phyloP scores from a whole-genome alignment of 2,113 vertebrate genomes.

The Cinclus cinclus region DNA sequence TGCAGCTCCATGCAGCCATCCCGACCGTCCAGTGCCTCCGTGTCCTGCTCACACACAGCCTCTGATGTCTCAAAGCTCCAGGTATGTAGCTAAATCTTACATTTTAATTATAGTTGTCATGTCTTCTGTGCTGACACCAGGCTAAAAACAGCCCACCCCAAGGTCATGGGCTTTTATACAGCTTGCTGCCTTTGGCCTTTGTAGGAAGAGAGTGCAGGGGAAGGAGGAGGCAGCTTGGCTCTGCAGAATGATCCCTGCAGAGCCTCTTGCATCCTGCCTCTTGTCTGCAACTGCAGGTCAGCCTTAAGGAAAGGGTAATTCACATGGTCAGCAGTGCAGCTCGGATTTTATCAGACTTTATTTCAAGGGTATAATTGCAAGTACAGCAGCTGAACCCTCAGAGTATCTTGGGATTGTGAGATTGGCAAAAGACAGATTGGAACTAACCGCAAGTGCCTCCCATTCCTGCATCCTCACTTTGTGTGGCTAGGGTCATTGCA shows the following conservation, averaged over 20 bases:
- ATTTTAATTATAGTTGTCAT: not conserved
- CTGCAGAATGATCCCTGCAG: rapidly evolving
- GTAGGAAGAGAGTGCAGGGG: not conserved
- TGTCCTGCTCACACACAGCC: not conserved
- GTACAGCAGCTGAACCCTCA: not conserved
- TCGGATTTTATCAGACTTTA: not conserved
- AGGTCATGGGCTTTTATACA: not conserved
- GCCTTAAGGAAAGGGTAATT: not conserved
- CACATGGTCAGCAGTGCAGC: not conserved
- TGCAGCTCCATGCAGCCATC: not conserved
- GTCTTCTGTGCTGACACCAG: not conserved
- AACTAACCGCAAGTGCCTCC: not conserved
- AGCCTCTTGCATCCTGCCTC: not conserved
- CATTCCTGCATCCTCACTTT: not conserved
- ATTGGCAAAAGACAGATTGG: not conserved
- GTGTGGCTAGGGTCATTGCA: not conserved
- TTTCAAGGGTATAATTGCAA: not conserved
- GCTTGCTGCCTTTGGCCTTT: not conserved
- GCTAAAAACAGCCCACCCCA: not conserved
- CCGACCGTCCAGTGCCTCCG: not conserved
- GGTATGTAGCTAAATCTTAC: not conserved
- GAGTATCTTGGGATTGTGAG: not conserved
- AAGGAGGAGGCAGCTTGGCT: not conserved
- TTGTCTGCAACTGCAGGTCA: not conserved
- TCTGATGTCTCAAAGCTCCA: not conserved